Conservation (phyloP, 2,113 vertebrate genomes). For the Gorsachius goisagi region DNA sequence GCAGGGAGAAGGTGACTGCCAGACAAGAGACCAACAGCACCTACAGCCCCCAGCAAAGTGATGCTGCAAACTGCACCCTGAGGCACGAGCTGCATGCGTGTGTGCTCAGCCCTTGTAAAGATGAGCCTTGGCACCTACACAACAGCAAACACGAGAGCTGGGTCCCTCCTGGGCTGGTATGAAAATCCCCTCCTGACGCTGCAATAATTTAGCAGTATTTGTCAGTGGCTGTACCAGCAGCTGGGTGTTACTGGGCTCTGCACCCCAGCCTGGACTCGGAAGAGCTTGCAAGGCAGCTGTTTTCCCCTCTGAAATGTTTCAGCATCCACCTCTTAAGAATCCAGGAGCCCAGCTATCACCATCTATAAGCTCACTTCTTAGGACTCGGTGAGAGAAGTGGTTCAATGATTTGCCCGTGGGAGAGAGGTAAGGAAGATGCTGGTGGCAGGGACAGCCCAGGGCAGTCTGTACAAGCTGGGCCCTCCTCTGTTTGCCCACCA, state of each 20-base stretch:
- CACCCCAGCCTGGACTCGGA: not conserved
- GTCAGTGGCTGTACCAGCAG: too few relatives aligned
- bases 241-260: not conserved
- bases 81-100: accelerated
- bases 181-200: not conserved
- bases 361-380: not conserved
- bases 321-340: not conserved
- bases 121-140: not conserved
- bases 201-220: too few relatives aligned
- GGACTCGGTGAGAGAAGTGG: not conserved
- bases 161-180: not conserved
- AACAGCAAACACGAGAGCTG: not conserved
- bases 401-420: not conserved
- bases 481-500: accelerated
- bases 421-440: not conserved
- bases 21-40: not conserved
- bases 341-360: not conserved
- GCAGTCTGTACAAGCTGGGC: not conserved
- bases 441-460: not conserved
- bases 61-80: not conserved
- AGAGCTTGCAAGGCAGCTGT: too few relatives aligned
- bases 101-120: not conserved
- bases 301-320: not conserved
- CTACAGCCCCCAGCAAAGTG: not conserved
- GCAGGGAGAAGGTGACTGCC: not conserved